phyloP scores from a whole-genome alignment of 2,888 invertebrate species.

The Drosophila nigritarsus region DNA sequence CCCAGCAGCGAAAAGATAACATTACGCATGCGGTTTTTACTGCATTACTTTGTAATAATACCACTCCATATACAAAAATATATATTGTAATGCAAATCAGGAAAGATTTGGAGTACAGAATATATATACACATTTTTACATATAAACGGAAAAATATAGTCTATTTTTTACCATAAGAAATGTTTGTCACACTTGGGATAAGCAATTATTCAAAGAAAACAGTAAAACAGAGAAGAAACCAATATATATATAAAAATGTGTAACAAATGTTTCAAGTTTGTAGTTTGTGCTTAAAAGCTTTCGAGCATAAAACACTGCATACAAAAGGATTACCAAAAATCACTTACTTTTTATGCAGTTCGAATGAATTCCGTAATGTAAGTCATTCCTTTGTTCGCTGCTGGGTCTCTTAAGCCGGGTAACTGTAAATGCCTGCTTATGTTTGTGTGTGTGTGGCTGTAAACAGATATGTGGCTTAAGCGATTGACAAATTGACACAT shows the following conservation, averaged over 20 bases:
- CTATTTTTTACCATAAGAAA: too few species aligned
- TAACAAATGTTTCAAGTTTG: background rate
- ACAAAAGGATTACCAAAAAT: background rate
- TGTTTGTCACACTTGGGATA: background rate
- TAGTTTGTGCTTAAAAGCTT: background rate
- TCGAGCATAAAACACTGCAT: background rate
- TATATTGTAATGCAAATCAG: background rate
- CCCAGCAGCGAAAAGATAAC: background rate
- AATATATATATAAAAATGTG: background rate
- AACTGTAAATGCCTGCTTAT: background rate
- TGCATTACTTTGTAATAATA: background rate
- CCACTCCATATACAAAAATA: background rate
- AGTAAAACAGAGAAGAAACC: background rate
- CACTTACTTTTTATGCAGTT: background rate
- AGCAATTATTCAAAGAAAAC: background rate
- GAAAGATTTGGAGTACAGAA: background rate
- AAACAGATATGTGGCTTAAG: conserved; percentile 24
- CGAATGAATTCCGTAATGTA: background rate
- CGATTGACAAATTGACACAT: conserved; percentile 55
- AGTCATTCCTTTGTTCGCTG: background rate
- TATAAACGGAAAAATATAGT: too few species aligned
- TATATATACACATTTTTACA: background rate
- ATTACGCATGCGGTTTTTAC: background rate
- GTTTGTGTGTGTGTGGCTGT: conserved; percentile 6
- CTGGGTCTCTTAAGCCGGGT: background rate